phyloP scores from a whole-genome alignment of 1,140 invertebrate species.

The Nomia melanderi region DNA sequence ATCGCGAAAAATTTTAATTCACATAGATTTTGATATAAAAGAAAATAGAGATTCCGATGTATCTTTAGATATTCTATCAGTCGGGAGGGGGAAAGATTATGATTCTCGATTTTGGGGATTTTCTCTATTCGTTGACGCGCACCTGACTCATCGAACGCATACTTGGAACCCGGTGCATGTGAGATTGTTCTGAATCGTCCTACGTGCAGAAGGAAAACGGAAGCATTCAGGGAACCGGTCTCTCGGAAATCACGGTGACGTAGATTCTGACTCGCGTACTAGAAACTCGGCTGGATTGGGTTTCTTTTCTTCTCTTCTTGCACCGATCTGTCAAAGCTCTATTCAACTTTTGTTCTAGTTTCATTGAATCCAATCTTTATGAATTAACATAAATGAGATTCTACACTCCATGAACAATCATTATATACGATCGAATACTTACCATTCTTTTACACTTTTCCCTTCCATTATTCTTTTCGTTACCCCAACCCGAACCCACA shows the following conservation, averaged over 20 bases:
- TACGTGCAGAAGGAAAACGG: slow-evolving; percentile 38
- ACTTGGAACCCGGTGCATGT: not conserved
- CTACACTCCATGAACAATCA: no score
- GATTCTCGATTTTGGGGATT: not conserved
- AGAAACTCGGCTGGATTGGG: not conserved
- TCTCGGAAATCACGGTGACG: slow-evolving; percentile 46
- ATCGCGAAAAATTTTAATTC: no score
- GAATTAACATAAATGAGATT: no score
- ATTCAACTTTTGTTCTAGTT: not conserved
- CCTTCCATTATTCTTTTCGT: no score
- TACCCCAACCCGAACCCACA: no score
- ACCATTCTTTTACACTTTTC: no score
- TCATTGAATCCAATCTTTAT: no score
- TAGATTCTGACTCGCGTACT: slow-evolving; percentile 16
- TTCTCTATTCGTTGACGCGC: no score
- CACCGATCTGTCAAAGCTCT: not conserved
- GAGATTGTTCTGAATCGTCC: not conserved
- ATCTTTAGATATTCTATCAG: no score
- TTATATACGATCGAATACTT: no score
- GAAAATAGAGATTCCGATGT: no score
- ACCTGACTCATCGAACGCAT: not conserved
- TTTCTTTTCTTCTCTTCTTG: not conserved
- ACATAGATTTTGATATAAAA: no score
- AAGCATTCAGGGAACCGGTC: slow-evolving; percentile 30
- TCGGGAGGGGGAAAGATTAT: not conserved